Conservation (phyloP, 92 coral and sea anemone genomes). For the Porites cylindrica region DNA sequence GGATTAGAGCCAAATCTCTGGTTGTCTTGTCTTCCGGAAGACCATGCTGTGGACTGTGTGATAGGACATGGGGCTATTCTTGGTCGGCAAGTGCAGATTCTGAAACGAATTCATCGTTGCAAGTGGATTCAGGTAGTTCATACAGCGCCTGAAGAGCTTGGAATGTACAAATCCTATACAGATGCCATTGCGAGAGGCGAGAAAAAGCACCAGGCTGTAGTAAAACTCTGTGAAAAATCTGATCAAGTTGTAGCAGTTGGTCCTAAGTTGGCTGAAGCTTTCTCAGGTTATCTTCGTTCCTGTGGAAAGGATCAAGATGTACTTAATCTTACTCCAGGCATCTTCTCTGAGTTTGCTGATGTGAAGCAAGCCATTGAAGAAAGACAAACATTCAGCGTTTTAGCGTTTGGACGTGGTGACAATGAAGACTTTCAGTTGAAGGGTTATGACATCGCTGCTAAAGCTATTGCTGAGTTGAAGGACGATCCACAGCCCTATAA, state of each 20-base stretch:
- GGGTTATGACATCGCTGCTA: background rate
- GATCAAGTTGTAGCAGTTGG: background rate
- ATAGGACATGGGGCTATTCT: background rate
- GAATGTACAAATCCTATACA: constrained; percentile 1
- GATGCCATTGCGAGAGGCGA: background rate
- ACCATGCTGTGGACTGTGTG: background rate
- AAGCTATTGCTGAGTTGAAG: background rate
- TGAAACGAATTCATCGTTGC: background rate
- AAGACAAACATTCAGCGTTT: background rate
- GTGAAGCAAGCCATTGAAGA: background rate
- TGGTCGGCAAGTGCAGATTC: background rate
- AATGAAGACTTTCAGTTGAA: background rate
- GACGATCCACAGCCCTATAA: background rate
- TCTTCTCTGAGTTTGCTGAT: too few species aligned
- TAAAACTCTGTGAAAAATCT: background rate
- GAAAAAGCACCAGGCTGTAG: background rate
- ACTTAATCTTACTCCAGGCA: too few species aligned
- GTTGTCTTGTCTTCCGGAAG: background rate
- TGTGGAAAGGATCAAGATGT: too few species aligned
- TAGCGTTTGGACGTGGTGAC: background rate
- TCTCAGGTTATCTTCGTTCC: too few species aligned
- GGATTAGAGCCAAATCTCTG: background rate
- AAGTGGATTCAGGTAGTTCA: constrained; percentile 10
- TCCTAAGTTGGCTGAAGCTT: too few species aligned
- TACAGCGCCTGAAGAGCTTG: background rate